Evolutionary conservation across 2,888 invertebrate genomes (phyloP).

Genomic region (Thelaira solivaga): DNA sequence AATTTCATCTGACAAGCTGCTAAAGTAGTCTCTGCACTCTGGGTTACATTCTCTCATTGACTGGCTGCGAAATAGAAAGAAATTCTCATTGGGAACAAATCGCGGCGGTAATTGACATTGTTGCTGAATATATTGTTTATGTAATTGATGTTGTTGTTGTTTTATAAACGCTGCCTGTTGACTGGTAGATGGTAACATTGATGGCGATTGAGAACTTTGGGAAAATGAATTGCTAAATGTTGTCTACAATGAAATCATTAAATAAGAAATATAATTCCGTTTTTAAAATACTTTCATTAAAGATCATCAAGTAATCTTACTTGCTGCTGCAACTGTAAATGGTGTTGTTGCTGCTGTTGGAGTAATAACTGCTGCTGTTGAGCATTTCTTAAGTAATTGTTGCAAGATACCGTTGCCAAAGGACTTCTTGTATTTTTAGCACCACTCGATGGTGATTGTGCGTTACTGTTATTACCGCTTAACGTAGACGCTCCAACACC

Average conservation of each 20-base stretch:
- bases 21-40: conserved; percentile 81
- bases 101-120: conserved; percentile 44
- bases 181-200: conserved; percentile 71
- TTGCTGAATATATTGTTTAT: conserved; percentile 54
- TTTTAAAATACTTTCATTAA: too few relatives aligned
- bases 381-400: conserved; percentile 71
- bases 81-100: conserved; percentile 71
- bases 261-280: neutral
- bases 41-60: conserved; percentile 65
- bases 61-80: conserved; percentile 74
- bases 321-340: conserved; percentile 56
- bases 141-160: conserved; percentile 58
- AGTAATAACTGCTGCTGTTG: conserved; percentile 37
- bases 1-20: conserved; percentile 89
- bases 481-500: conserved; percentile 65
- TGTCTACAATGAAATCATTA: conserved; percentile 5
- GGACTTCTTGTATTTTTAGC: conserved; percentile 72
- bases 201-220: conserved; percentile 56
- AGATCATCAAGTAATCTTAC: conserved; percentile 39
- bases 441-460: conserved; percentile 65
- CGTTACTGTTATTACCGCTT: conserved; percentile 18
- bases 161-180: conserved; percentile 68
- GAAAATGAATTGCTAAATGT: conserved; percentile 38
- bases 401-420: conserved; percentile 73
- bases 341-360: conserved; percentile 42